These are phyloP conservation scores for Caenorhabditis drosophilae DNA, from an alignment of 2,888 invertebrate species.

Conservation along the genomic window DNA sequence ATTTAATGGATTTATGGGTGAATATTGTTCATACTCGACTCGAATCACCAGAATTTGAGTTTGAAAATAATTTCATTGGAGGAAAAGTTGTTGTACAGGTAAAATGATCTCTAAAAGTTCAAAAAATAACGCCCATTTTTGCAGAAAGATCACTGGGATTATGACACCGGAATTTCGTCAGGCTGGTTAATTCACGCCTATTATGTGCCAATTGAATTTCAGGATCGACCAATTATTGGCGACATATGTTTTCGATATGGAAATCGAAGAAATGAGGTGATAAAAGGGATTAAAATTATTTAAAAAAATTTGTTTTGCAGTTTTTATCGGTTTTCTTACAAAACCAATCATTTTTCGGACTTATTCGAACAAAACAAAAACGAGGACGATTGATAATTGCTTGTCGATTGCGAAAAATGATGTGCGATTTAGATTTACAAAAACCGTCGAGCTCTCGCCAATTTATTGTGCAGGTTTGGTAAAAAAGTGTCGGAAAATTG, in stretches of 20 bases:
- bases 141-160: conserved; percentile 33
- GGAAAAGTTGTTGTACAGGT: conserved; percentile 32
- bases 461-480: conserved; percentile 21
- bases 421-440: conserved; percentile 26
- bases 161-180: conserved; percentile 6
- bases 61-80: conserved; percentile 19
- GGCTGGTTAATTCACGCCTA: conserved; percentile 38
- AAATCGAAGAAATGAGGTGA: conserved; percentile 20
- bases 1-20: conserved; percentile 32
- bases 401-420: conserved; percentile 20
- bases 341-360: conserved; percentile 23
- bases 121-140: neutral
- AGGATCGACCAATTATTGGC: conserved; percentile 27
- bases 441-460: conserved; percentile 29
- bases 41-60: conserved; percentile 25
- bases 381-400: conserved; percentile 21
- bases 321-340: conserved; percentile 11
- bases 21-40: conserved; percentile 11
- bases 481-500: no score
- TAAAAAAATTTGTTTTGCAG: conserved; percentile 8
- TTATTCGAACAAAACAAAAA: conserved; percentile 23
- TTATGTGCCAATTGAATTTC: conserved; percentile 21
- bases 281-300: neutral
- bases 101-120: neutral
- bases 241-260: conserved; percentile 29